Evolutionary conservation across 2,797 vertebrate genomes (phyloP), one percentile per base, ranked within the genome.

Genomic region (Channa striata): DNA sequence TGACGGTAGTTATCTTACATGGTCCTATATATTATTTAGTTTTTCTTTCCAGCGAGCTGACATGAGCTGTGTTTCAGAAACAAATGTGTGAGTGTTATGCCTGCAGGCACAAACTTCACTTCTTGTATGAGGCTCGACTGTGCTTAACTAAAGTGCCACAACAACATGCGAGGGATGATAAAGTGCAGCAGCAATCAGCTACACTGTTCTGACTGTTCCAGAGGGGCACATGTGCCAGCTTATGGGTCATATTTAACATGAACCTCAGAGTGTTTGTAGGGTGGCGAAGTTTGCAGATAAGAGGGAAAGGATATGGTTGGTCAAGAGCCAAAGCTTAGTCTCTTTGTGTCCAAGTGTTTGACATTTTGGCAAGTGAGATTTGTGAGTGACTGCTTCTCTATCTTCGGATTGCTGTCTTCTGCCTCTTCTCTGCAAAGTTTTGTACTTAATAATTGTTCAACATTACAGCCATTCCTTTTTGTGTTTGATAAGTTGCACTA

Each of bases 271-370:
- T 54, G 82, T 88, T 72, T 74, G 53, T 56, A 65, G 44, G 59
- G 76, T 88, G 83, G 79, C 78, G 83, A 88, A 76, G 61, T 84
- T 70, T 82, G 37, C 25, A 59, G 63, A 83, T 51, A 70, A 72
- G 42, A 25, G 37, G 57, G 12, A 51, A 47, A 23, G 62, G 70
- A 72, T 81, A 86, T 81, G 58, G 54, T 77, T 47, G 68, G 44
- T 73, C 3, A 8, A 69, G 65, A 74, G 80, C 75, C 84, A 84
- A 49, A 78, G 54, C 54, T 73, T 69, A 52, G 59, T 30, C 58
- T 56, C 58, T 63, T 68, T 78, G 69, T 79, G 54, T 56, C 25
- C 19, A 72, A 74, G 63, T 77, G 63, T 76, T 78, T 65, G 30
- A 61, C 23, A 68, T 34, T 66, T 63, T 71, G 64, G 66, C 61